phyloP scores from a whole-genome alignment of 2,888 invertebrate genomes.

The Molanna angustata region DNA sequence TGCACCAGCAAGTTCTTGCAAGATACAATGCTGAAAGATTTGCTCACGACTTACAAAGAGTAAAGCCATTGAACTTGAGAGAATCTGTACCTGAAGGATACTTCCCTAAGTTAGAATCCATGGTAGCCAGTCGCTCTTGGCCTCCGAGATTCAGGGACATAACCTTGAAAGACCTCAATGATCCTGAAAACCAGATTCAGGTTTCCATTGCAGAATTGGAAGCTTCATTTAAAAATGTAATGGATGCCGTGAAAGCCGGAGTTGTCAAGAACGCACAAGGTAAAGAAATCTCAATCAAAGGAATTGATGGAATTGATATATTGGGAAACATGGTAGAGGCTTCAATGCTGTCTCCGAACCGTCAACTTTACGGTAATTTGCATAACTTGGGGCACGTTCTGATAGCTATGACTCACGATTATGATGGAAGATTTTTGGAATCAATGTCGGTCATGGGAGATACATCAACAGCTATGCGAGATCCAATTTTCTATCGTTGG shows the following conservation, averaged over 20 bases:
- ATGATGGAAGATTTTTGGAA: conserved; percentile 67
- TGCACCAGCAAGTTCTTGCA: conserved; percentile 63
- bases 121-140: conserved; percentile 63
- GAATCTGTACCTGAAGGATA: conserved; percentile 42
- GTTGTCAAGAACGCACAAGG: conserved; percentile 57
- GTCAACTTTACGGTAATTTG: conserved; percentile 68
- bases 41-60: conserved; percentile 16
- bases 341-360: conserved; percentile 66
- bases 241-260: conserved; percentile 66
- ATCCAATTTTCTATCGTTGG: conserved; percentile 43
- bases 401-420: conserved; percentile 76
- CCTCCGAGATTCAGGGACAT: conserved; percentile 58
- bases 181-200: conserved; percentile 64
- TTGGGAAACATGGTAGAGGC: conserved; percentile 80
- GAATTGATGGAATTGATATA: conserved; percentile 69
- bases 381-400: conserved; percentile 82
- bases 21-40: conserved; percentile 40
- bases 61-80: conserved; percentile 21
- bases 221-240: conserved; percentile 71
- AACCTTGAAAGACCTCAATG: conserved; percentile 58
- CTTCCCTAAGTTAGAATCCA: conserved; percentile 67
- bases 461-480: conserved; percentile 41
- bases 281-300: conserved; percentile 56
- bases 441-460: conserved; percentile 40
- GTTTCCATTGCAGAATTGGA: conserved; percentile 68